Percentiles rank a stretch among this genome's conserved stretches.
Evolutionary conservation across 2,113 vertebrate species (phyloP).

Genomic region (Fukomys damarensis): DNA sequence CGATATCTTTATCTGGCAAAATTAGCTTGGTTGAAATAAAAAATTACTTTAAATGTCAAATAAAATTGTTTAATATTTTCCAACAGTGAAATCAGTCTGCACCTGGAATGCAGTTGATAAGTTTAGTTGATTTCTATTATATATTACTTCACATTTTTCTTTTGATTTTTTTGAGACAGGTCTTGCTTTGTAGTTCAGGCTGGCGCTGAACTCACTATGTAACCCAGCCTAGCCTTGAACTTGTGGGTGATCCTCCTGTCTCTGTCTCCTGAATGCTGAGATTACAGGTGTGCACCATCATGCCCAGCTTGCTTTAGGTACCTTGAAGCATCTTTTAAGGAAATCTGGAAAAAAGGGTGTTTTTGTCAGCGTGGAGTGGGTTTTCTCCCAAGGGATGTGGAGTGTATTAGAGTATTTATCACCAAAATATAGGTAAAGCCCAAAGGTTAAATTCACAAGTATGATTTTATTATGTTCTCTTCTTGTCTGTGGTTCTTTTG

Average conservation of each 20-base stretch:
- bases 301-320: background rate
- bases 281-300: too few relatives aligned
- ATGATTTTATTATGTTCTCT: background rate
- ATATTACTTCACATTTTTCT: too few relatives aligned
- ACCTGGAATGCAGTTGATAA: background rate
- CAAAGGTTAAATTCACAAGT: background rate
- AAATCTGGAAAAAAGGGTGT: background rate
- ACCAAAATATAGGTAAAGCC: background rate
- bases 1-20: background rate
- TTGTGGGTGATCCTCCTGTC: too few relatives aligned
- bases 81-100: slow-evolving; percentile 3
- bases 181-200: too few relatives aligned
- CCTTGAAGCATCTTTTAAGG: slow-evolving; percentile 33
- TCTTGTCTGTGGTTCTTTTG: background rate
- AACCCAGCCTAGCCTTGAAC: too few relatives aligned
- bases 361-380: background rate
- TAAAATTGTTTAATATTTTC: slow-evolving; percentile 16
- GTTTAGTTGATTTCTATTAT: slow-evolving; percentile 10
- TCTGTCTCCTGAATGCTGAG: too few relatives aligned
- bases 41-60: background rate
- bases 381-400: background rate
- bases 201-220: too few relatives aligned
- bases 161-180: too few relatives aligned
- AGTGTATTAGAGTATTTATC: background rate
- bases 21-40: slow-evolving; percentile 15